phyloP scores from a whole-genome alignment of 2,797 vertebrate genomes.

The Tachyglossus aculeatus region DNA sequence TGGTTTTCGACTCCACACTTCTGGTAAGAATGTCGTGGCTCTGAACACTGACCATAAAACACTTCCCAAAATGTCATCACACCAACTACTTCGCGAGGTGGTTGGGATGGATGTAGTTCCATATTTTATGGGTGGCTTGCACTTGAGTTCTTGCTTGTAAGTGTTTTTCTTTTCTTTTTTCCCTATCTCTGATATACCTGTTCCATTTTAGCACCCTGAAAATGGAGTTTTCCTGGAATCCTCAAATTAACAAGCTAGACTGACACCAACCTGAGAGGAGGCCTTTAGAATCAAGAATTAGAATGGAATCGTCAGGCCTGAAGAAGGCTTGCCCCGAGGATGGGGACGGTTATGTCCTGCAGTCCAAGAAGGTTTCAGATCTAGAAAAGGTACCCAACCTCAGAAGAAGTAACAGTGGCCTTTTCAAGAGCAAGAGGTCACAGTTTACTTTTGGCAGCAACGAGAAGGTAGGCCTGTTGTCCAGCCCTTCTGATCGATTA shows the following conservation, averaged over 20 bases:
- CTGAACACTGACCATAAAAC: no score
- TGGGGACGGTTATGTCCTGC: background rate
- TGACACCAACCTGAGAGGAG: no score
- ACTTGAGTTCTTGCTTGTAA: no score
- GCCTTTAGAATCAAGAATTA: background rate
- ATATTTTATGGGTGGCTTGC: no score
- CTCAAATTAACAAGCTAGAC: background rate
- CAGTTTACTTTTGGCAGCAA: constrained; percentile 32
- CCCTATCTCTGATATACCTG: background rate
- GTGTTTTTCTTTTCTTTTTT: background rate
- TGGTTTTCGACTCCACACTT: no score
- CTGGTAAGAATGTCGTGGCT: no score
- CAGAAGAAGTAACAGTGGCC: constrained; percentile 56
- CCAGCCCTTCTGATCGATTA: no score
- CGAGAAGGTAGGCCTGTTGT: constrained; percentile 66
- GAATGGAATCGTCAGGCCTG: constrained; percentile 47
- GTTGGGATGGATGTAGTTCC: background rate
- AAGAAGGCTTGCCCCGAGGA: constrained; percentile 65
- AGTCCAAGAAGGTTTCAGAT: constrained; percentile 40
- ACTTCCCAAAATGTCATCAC: background rate
- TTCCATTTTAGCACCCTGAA: background rate
- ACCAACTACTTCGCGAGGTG: no score
- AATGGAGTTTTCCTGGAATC: background rate
- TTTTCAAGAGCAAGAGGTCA: constrained; percentile 38
- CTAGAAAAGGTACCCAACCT: constrained; percentile 65